A percentile compares a stretch with the other conserved stretches of the same genome.
phyloP scores from a whole-genome alignment of 2,797 vertebrate species.

The Coreius guichenoti region DNA sequence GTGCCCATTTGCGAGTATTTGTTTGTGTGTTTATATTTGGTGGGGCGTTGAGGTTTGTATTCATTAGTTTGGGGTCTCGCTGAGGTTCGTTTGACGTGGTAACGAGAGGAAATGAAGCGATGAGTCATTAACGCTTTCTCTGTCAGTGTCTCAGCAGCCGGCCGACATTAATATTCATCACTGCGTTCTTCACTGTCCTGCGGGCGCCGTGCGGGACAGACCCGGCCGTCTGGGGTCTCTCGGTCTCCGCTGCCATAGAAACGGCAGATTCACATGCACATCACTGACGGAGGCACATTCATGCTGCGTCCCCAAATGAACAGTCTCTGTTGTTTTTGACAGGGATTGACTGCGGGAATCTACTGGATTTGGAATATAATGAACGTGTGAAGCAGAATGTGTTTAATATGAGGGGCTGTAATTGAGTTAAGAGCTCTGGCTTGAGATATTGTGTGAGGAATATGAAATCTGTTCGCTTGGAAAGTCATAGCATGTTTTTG shows the following conservation, averaged over 20 bases:
- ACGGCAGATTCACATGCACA: neutral
- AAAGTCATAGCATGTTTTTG: too few relatives aligned
- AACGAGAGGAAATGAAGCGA: conserved; percentile 1
- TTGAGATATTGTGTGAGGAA: neutral
- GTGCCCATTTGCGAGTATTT: neutral
- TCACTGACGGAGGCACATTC: neutral
- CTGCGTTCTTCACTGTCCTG: neutral
- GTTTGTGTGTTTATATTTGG: neutral
- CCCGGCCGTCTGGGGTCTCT: neutral
- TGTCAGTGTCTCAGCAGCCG: neutral
- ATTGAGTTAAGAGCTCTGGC: neutral
- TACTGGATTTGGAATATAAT: neutral
- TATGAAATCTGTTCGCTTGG: neutral
- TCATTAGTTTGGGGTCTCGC: neutral
- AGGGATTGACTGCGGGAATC: neutral
- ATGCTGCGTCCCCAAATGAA: neutral
- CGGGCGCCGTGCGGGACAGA: neutral
- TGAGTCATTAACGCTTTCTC: neutral
- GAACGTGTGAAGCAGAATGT: neutral
- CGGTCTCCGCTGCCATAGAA: neutral
- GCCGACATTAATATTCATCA: conserved; percentile 1
- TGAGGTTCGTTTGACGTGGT: neutral
- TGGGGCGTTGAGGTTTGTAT: neutral
- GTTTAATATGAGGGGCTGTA: neutral
- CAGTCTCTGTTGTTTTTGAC: neutral